Conservation (phyloP, 2,797 vertebrate species). For the Oreortyx pictus region DNA sequence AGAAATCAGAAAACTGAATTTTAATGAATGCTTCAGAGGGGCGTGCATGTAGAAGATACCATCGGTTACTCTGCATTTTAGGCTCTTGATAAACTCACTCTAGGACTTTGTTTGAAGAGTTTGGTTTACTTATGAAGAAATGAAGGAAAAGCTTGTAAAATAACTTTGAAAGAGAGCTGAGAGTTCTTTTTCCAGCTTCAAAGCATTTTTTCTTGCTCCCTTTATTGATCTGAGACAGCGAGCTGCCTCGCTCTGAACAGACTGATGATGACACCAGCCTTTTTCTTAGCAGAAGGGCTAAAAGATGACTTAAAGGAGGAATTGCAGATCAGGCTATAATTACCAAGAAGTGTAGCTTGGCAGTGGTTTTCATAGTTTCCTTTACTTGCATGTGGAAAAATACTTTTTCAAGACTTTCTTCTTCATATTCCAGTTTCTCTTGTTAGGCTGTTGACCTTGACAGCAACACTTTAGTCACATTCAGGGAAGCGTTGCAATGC, state of each 20-base stretch:
- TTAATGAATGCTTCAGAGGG: background rate
- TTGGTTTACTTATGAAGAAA: background rate
- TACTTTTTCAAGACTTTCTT: background rate
- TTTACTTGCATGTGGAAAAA: background rate
- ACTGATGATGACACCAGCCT: background rate
- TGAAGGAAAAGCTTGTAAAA: background rate
- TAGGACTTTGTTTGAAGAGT: background rate
- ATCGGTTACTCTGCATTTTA: background rate
- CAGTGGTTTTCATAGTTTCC: background rate
- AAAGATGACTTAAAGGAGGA: background rate
- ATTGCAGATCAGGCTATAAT: background rate
- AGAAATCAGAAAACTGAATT: background rate
- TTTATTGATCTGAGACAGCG: slow-evolving; percentile 7
- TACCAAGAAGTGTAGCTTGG: background rate
- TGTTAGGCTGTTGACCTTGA: background rate
- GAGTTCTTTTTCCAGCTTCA: slow-evolving; percentile 18
- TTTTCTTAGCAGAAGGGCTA: background rate
- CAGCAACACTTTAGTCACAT: background rate
- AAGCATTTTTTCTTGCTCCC: background rate
- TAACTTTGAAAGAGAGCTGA: background rate
- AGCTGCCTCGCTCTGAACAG: background rate
- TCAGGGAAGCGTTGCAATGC: background rate
- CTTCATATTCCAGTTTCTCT: background rate
- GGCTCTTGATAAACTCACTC: background rate
- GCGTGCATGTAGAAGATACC: background rate